Conservation (phyloP, 2,888 invertebrate genomes). For the Polyploca ridens region DNA sequence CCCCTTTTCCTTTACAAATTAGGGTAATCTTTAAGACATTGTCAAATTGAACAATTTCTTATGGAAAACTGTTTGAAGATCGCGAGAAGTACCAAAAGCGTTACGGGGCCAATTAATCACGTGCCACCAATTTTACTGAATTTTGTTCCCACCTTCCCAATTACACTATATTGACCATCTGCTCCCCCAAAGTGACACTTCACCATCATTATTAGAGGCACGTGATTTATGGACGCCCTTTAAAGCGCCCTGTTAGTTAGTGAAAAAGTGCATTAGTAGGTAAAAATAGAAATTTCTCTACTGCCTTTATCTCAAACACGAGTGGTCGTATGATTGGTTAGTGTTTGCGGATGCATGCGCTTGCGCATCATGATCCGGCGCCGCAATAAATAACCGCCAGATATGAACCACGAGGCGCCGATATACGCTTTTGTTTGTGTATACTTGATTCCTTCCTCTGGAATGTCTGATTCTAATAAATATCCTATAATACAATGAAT, state of each 20-base stretch:
- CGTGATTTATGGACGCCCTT: too few species aligned
- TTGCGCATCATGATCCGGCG: slow-evolving; percentile 43
- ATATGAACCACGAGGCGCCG: slow-evolving; percentile 49
- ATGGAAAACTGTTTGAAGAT: too few species aligned
- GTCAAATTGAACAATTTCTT: too few species aligned
- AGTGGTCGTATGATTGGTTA: neutral
- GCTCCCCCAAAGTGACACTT: too few species aligned
- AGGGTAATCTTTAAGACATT: too few species aligned
- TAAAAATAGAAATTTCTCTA: neutral
- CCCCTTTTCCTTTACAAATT: too few species aligned
- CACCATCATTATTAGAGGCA: too few species aligned
- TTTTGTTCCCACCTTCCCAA: too few species aligned
- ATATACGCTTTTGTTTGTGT: slow-evolving; percentile 39
- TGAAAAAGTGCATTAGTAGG: neutral
- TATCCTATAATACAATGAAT: neutral
- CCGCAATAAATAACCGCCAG: slow-evolving; percentile 60
- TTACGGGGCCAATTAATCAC: too few species aligned
- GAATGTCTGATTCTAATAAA: slow-evolving; percentile 21
- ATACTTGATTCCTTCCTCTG: slow-evolving; percentile 38
- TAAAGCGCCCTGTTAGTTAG: neutral
- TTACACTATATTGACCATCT: too few species aligned
- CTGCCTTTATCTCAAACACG: neutral
- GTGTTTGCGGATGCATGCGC: slow-evolving; percentile 31
- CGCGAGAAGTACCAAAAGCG: too few species aligned
- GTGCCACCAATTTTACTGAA: too few species aligned